Evolutionary conservation across 2,888 invertebrate genomes (phyloP), one percentile per base, ranked within the genome.

Genomic region (Stenoptilia bipunctidactyla): DNA sequence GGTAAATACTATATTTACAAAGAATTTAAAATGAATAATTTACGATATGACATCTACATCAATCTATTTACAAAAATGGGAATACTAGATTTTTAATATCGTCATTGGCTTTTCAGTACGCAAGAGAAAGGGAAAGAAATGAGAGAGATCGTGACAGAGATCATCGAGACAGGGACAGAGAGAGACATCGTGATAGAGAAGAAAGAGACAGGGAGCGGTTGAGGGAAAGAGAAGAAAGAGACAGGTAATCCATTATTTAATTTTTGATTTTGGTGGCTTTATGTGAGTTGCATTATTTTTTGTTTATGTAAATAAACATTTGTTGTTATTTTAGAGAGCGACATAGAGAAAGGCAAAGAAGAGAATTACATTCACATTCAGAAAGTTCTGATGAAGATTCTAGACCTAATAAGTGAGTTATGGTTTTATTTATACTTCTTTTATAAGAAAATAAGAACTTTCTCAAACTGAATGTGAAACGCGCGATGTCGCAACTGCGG

Each of bases 321-420:
- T 20, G 20, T 39, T 49, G 42, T 48, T 33, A 40, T 61, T 64
- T n/a, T 62, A 80, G 82, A 56, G 80, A 82, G 65, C 71, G 82
- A 63, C 73, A 82, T 54, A 74, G 84, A 65, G 80, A 83, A 49
- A 66, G 85, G 47, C 80, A 79, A 48, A 68, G 79, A 39, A 71
- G 82, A 64, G 82, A 82, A 47, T 49, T 77, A 57, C 61, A 77
- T 64, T 82, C 82, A 48, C 82, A 82, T 56, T 83, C 82, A 9
- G 89, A 89, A 53, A 89, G 89, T 69, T 89, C 89, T 8, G 89
- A 89, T 44, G 89, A 89, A 55, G 89, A 89, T 52, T 87, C 86
- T 61, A 85, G 85, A 49, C 83, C 85, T 61, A 80, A 85, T 61
- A 86, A 83, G 83, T 86, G 63, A 70, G 86, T 67, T 14, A n/a